These are phyloP conservation scores for Chloropsis cyanopogon DNA, from an alignment of 2,113 vertebrate genomes.

Conservation along the genomic window DNA sequence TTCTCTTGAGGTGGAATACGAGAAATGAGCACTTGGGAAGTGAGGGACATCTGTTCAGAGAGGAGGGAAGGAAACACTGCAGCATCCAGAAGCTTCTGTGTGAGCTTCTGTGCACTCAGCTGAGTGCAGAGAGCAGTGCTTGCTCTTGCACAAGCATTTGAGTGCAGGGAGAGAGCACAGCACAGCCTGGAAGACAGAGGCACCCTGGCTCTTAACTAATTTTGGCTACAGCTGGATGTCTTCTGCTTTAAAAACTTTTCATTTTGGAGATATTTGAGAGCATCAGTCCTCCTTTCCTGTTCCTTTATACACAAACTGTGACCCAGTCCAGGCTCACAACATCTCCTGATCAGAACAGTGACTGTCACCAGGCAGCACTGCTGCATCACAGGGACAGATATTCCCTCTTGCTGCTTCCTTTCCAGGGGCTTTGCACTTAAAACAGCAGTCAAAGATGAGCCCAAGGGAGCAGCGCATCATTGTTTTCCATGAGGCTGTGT, in stretches of 20 bases:
- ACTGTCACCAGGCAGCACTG: background rate
- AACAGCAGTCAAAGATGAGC: background rate
- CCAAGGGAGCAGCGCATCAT: background rate
- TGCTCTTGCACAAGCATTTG: background rate
- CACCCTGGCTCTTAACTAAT: background rate
- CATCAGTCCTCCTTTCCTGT: background rate
- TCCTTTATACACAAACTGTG: background rate
- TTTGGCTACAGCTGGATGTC: background rate
- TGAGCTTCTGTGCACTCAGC: background rate
- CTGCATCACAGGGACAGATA: background rate
- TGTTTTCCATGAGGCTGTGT: background rate
- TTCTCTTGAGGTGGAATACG: background rate
- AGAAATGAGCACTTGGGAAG: background rate
- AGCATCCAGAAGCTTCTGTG: background rate
- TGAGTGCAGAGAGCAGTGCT: background rate
- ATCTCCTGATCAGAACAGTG: background rate
- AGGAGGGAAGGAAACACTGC: background rate
- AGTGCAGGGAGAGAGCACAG: background rate
- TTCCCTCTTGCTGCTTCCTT: background rate
- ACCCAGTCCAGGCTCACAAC: background rate
- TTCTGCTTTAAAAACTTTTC: background rate
- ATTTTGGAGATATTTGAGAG: background rate
- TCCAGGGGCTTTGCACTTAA: background rate
- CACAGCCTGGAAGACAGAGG: background rate
- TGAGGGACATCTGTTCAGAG: background rate